Evolutionary conservation across 2,888 invertebrate species (phyloP).

Genomic region (Sisyra nigra): DNA sequence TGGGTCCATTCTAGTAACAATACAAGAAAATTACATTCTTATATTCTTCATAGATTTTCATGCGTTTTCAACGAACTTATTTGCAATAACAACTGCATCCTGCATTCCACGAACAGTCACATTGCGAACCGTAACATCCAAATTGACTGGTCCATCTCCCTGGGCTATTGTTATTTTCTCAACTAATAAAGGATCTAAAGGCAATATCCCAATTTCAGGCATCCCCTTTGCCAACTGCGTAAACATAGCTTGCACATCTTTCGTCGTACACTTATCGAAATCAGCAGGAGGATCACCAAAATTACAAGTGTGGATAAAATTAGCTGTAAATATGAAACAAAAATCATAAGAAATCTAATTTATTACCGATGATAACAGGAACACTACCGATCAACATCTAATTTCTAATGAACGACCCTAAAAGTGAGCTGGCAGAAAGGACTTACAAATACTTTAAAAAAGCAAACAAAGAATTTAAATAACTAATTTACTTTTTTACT

Average conservation of each 20-base stretch:
- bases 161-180: conserved; percentile 45
- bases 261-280: conserved; percentile 48
- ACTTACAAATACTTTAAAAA: too few species aligned
- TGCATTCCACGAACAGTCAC: conserved; percentile 43
- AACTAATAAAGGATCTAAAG: conserved; percentile 47
- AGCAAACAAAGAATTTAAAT: too few species aligned
- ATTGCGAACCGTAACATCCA: conserved; percentile 50
- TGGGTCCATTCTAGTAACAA: conserved; percentile 39
- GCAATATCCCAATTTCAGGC: conserved; percentile 39
- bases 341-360: too few species aligned
- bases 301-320: conserved; percentile 48
- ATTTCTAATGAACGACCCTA: too few species aligned
- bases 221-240: conserved; percentile 37
- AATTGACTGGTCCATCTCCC: conserved; percentile 48
- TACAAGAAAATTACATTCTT: too few species aligned
- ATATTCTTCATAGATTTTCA: too few species aligned
- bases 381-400: too few species aligned
- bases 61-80: too few species aligned
- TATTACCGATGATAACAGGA: too few species aligned
- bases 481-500: too few species aligned
- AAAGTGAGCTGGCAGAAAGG: too few species aligned
- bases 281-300: conserved; percentile 41
- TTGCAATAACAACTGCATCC: background rate
- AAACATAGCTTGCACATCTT: conserved; percentile 51
- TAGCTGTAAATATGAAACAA: conserved; percentile 39